These are phyloP conservation scores for Labeo rohita DNA, from an alignment of 2,113 vertebrate species.

Conservation along the genomic window DNA sequence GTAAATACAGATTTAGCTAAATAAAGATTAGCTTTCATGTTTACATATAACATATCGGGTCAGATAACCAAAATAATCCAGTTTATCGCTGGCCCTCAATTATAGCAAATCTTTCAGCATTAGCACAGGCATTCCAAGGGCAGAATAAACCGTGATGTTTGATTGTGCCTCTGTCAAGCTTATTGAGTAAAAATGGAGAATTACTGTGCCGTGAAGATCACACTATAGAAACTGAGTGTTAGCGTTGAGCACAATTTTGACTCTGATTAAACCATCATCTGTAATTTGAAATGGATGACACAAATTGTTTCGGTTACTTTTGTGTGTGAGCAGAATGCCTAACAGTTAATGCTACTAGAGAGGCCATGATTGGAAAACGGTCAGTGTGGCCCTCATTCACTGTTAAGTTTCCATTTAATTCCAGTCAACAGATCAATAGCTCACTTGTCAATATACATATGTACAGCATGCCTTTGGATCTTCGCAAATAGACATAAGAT, in stretches of 20 bases:
- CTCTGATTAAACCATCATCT: conserved; percentile 82
- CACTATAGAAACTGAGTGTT: conserved; percentile 70
- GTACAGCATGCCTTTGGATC: neutral
- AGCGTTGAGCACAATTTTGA: conserved; percentile 73
- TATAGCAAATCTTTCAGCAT: conserved; percentile 58
- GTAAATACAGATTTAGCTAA: conserved; percentile 59
- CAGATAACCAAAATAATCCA: conserved; percentile 42
- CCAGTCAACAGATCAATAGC: conserved; percentile 38
- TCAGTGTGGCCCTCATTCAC: conserved; percentile 45
- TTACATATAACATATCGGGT: conserved; percentile 50
- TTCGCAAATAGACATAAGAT: neutral
- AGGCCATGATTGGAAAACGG: conserved; percentile 61
- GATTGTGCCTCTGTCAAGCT: conserved; percentile 70
- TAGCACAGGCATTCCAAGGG: conserved; percentile 59
- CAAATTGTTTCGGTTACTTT: conserved; percentile 73
- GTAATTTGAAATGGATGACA: conserved; percentile 74
- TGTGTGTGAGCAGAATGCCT: conserved; percentile 45
- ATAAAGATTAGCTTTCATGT: conserved; percentile 51
- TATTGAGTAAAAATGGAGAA: conserved; percentile 74
- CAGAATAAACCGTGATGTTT: conserved; percentile 66
- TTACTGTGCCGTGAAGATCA: conserved; percentile 77
- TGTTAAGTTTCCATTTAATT: conserved; percentile 50
- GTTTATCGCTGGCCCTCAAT: neutral
- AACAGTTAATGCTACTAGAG: conserved; percentile 54
- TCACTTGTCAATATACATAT: conserved; percentile 3